Base-by-base conservation (phyloP, 2,797 vertebrate species). In the Phataginus tetradactyla region DNA sequence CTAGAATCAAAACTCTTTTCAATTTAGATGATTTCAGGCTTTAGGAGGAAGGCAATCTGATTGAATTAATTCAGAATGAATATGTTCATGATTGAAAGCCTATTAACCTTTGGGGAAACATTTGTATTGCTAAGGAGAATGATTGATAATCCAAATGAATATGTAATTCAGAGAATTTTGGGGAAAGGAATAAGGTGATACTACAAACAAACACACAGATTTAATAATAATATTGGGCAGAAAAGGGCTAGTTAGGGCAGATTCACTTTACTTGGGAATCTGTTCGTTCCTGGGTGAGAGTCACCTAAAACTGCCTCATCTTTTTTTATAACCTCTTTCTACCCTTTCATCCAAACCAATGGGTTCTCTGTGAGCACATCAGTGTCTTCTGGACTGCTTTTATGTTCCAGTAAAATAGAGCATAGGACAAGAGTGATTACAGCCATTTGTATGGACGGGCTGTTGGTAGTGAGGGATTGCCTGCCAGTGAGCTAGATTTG, bases 111-210 rank as follows among this genome's bases (percentile, higher is more conserved):
- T 57, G 61, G 69, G 85, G 55, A 78, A 94, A 23, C 9, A 72
- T 97, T 94, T 96, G 37, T 32, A 92, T 90, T 92, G 53, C 63
- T 95, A 88, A 89, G n/a, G 39, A 95, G 71, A 84, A 81, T 88
- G 74, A 63, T 75, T 90, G 68, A 80, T 86, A 94, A 79, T n/a
- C 32, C 29, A 86, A 78, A 85, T 72, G 61, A 59, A 34, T 81
- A 91, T 80, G 13, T 61, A 81, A 81, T 86, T 74, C n/a, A 91
- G 27, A 51, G 66, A 37, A 45, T 89, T 95, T 92, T 86, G 78
- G 72, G 81, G 18, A 69, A 87, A 94, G 45, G 29, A 74, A 51
- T 42, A 49, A 81, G 21, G 14, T 91, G 17, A 86, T 45, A 75
- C 11, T 34, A 42, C 0, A 88, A 55, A 78, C 42, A 69, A 91